These are phyloP conservation scores for Chironomus striatipennis DNA, from an alignment of 1,140 invertebrate genomes.

Conservation along the genomic window DNA sequence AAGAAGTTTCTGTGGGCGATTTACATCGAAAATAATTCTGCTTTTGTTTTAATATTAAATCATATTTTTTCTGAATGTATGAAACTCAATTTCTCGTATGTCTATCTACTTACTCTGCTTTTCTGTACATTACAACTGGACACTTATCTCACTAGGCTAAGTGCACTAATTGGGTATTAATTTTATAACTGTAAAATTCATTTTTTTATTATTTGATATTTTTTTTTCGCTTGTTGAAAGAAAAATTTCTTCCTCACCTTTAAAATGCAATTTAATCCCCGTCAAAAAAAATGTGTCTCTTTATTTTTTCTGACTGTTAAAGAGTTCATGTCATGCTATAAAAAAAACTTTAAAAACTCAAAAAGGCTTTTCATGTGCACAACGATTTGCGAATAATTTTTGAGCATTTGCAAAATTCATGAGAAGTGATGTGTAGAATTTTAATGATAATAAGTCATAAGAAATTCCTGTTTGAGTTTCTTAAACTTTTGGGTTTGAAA, in stretches of 20 bases:
- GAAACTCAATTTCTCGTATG: no score
- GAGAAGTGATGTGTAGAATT: not conserved
- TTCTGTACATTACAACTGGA: no score
- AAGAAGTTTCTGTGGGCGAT: no score
- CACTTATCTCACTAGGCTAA: not conserved
- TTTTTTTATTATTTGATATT: not conserved
- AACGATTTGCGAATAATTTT: not conserved
- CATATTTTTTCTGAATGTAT: no score
- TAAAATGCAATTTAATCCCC: no score
- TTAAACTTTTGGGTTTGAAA: no score
- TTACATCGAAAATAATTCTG: no score
- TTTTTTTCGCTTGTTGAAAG: no score
- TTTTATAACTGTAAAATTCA: not conserved
- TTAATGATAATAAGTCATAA: not conserved
- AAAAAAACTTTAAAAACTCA: not conserved
- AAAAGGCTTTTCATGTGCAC: not conserved
- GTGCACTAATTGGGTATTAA: conserved; percentile 13
- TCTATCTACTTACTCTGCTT: no score
- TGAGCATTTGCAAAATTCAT: not conserved
- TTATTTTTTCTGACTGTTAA: not conserved
- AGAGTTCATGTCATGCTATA: not conserved
- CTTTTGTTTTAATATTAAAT: no score
- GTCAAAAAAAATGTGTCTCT: not conserved
- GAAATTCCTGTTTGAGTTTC: no score
- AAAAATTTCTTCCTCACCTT: no score